Conservation (phyloP, 2,797 vertebrate genomes). For the Dromococcyx pavoninus region DNA sequence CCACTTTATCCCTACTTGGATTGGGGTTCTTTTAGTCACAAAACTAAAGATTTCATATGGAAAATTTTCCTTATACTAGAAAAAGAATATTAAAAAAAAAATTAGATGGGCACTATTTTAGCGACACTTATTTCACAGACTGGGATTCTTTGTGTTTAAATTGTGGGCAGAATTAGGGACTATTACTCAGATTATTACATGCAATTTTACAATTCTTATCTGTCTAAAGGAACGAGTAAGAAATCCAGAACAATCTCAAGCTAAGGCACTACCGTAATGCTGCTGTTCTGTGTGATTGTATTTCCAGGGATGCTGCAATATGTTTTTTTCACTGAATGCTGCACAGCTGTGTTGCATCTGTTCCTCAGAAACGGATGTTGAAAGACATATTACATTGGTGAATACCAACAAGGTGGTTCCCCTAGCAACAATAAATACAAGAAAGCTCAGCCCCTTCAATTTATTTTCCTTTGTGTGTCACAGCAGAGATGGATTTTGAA, state of each 20-base stretch:
- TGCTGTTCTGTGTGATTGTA: background rate
- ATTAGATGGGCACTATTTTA: background rate
- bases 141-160: background rate
- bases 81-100: background rate
- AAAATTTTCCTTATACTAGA: background rate
- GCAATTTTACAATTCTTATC: background rate
- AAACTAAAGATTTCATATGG: background rate
- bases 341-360: background rate
- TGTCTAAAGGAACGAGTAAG: background rate
- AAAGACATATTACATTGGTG: background rate
- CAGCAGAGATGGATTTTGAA: slow-evolving; percentile 14
- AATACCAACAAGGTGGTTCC: slow-evolving; percentile 45
- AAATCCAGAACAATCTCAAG: background rate
- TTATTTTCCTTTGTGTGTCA: slow-evolving; percentile 31
- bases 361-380: background rate
- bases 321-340: background rate
- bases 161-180: background rate
- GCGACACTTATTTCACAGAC: background rate
- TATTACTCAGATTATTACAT: background rate
- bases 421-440: slow-evolving; percentile 58
- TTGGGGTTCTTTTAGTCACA: background rate
- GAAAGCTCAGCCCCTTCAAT: slow-evolving; percentile 3
- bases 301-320: background rate
- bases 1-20: background rate
- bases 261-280: background rate